Base-by-base conservation (phyloP, 2,888 invertebrate species). In the Phengaris alcon region DNA sequence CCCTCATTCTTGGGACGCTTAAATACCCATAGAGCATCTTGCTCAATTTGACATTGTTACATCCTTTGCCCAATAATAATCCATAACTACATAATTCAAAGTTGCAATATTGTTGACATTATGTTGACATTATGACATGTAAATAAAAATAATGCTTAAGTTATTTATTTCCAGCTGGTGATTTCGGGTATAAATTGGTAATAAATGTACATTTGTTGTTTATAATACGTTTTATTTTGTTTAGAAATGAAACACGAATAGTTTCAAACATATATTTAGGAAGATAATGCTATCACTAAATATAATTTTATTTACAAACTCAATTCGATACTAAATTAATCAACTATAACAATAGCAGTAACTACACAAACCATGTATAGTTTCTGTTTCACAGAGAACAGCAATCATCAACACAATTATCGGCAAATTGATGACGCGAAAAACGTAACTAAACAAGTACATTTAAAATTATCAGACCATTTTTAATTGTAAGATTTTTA, bases 261-360 rank as follows among this genome's bases (percentile, higher is more conserved):
- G 70, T 88, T 90, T 88, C 84, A 86, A 91, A 90, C 90, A 91
- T 91, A 85, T 90, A 91, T 90, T 90, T 85, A 89, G 91, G 91
- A 93, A 92, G 89, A 84, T 88, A 91, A 91, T 89, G 90, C 88
- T 78, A 87, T 84, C 88, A 89, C 87, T 84, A 82, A 75, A 76
- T 79, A 77, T 80, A 77, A 77, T 75, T 78, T 77, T 79, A 77
- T 77, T 80, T 78, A 76, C 79, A 77, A 77, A 46, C 74, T 73
- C 22, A 35, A 72, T 70, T 44, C 12, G 9, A 6, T 13, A 68
- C n/a, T 52, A 68, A 68, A 76, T 13, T 70, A 74, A 73, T 75
- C 77, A n/a, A 48, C 69, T 48, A 0, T 35, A 35, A 15, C 8
- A 15, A 69, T n/a, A 35, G 4, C 35, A 35, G 10, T 68, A 68